These are phyloP conservation scores for Spinus pinus DNA, from an alignment of 2,797 vertebrate genomes.

Conservation along the genomic window DNA sequence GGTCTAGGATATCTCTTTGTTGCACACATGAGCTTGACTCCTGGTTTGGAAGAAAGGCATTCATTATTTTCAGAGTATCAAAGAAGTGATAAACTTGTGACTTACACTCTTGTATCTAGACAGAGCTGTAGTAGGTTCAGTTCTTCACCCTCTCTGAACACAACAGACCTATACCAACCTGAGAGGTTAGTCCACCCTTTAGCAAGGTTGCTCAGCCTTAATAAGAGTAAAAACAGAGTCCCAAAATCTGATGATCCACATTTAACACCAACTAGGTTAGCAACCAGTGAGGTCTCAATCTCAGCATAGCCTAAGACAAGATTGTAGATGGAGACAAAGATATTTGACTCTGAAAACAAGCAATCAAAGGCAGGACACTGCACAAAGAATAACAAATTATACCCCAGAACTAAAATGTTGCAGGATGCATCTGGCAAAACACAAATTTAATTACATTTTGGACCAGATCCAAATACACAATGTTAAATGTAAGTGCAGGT, in stretches of 20 bases:
- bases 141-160: not conserved
- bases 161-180: not conserved
- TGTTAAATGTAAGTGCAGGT: not conserved
- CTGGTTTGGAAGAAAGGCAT: not conserved
- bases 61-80: not conserved
- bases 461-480: not conserved
- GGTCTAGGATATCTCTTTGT: not conserved
- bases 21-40: not conserved
- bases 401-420: not conserved
- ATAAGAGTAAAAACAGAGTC: not conserved
- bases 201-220: not conserved
- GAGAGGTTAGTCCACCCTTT: not conserved
- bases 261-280: not conserved
- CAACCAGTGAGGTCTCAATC: not conserved
- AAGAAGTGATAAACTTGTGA: not conserved
- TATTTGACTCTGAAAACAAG: not conserved
- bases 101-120: not conserved
- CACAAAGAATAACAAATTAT: not conserved
- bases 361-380: not conserved
- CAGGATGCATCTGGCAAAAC: not conserved
- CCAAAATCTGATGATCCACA: not conserved
- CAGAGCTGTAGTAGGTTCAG: not conserved
- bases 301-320: not conserved
- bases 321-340: not conserved
- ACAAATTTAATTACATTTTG: not conserved